Percentiles rank a stretch among this genome's conserved stretches.
Evolutionary conservation across 2,797 vertebrate species (phyloP).

Genomic region (Betta splendens): DNA sequence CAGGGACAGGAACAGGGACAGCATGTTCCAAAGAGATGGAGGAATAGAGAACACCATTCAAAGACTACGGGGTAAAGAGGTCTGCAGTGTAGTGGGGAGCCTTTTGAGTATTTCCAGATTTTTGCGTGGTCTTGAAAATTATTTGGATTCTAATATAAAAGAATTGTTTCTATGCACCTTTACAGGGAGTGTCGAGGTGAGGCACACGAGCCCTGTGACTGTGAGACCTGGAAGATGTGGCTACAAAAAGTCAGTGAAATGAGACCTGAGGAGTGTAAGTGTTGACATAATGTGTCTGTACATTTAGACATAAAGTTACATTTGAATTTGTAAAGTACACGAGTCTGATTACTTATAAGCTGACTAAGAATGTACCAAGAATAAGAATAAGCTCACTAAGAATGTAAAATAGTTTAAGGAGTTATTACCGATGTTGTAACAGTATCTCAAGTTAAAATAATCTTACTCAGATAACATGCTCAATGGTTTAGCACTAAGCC

Average conservation of each 20-base stretch:
- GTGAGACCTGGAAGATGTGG: conserved; percentile 97
- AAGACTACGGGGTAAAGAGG: no score
- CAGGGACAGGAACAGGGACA: no score
- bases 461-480: no score
- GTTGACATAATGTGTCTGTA: neutral
- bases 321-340: neutral
- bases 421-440: neutral
- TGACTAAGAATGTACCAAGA: no score
- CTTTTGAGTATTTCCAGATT: no score
- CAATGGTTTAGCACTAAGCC: conserved; percentile 42
- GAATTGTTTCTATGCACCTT: conserved; percentile 12
- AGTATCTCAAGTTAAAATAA: no score
- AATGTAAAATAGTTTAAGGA: neutral
- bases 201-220: conserved; percentile 98
- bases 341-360: no score
- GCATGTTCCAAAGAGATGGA: no score
- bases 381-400: no score
- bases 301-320: neutral
- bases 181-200: conserved; percentile 96
- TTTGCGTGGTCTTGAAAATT: no score
- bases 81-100: no score
- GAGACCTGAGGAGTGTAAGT: conserved; percentile 96
- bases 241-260: conserved; percentile 95
- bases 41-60: no score
- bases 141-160: neutral